Conservation (phyloP, 2,888 invertebrate species). For the Timandra comae region DNA sequence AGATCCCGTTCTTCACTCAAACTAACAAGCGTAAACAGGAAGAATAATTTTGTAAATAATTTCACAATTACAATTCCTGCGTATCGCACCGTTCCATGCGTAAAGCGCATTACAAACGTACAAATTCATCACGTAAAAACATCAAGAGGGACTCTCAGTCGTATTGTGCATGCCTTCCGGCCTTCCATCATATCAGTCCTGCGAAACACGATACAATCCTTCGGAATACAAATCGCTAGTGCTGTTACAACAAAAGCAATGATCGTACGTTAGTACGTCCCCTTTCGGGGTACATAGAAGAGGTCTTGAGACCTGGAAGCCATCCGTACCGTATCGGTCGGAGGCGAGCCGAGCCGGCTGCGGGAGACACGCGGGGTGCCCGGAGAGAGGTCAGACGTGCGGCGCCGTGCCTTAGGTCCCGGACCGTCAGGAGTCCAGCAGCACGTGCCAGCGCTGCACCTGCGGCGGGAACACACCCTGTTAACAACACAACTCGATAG, state of each 20-base stretch:
- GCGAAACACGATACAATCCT: constrained; percentile 6
- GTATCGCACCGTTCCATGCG: constrained; percentile 4
- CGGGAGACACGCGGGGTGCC: constrained; percentile 20
- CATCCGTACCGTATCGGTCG: constrained; percentile 7
- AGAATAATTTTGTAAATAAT: constrained; percentile 4
- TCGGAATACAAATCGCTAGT: constrained; percentile 17
- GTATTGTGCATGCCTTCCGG: no score
- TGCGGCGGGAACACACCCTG: no score
- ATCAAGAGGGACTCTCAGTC: no score
- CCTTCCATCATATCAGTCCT: no score
- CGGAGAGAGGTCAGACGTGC: constrained; percentile 27
- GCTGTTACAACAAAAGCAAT: constrained; percentile 24
- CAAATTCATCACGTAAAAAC: no score
- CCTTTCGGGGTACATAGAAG: constrained; percentile 5
- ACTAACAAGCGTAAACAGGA: not conserved
- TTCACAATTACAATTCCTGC: constrained; percentile 16
- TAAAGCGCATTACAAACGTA: not conserved
- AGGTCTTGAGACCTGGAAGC: constrained; percentile 9
- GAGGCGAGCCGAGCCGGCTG: constrained; percentile 7
- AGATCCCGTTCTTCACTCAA: no score
- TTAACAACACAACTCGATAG: no score
- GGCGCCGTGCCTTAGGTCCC: constrained; percentile 45
- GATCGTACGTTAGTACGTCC: constrained; percentile 6
- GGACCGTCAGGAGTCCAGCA: constrained; percentile 84
- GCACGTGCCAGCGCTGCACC: constrained; percentile 95